These are phyloP conservation scores for Enhydra lutris DNA, from an alignment of 2,113 vertebrate genomes.

Conservation along the genomic window DNA sequence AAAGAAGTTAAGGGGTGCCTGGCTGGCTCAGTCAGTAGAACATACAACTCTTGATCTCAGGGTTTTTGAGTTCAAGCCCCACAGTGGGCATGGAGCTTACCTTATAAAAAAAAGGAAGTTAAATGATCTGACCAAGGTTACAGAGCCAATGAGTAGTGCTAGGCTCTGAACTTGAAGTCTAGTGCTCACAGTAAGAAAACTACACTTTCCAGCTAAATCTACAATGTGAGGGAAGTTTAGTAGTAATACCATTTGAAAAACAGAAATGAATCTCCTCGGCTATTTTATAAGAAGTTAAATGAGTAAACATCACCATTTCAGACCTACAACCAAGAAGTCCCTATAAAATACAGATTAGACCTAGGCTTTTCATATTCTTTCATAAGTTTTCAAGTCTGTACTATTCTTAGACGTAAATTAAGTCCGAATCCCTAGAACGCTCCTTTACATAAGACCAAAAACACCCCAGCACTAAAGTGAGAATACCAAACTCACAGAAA, in stretches of 20 bases:
- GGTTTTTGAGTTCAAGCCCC: not conserved
- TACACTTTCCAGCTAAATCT: constrained; percentile 2
- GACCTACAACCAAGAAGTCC: not conserved
- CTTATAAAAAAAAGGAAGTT: not conserved
- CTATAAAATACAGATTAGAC: not conserved
- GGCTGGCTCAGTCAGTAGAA: too few relatives aligned
- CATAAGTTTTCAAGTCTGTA: not conserved
- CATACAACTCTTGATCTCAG: too few relatives aligned
- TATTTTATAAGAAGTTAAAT: constrained; percentile 42
- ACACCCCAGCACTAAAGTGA: not conserved
- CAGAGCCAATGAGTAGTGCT: not conserved
- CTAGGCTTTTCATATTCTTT: constrained; percentile 17
- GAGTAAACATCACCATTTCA: not conserved
- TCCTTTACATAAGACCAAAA: not conserved
- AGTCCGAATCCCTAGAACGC: not conserved
- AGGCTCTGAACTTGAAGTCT: not conserved
- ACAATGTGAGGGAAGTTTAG: not conserved
- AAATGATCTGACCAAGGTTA: not conserved
- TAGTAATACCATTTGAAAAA: constrained; percentile 21
- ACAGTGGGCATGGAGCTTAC: not conserved
- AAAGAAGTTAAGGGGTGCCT: not conserved
- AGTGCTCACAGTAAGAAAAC: not conserved
- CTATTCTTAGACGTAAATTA: not conserved
- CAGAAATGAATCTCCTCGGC: not conserved
- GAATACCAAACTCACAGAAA: not conserved